These are phyloP conservation scores for Siniperca undulata DNA, from an alignment of 2,797 vertebrate species.

Conservation along the genomic window DNA sequence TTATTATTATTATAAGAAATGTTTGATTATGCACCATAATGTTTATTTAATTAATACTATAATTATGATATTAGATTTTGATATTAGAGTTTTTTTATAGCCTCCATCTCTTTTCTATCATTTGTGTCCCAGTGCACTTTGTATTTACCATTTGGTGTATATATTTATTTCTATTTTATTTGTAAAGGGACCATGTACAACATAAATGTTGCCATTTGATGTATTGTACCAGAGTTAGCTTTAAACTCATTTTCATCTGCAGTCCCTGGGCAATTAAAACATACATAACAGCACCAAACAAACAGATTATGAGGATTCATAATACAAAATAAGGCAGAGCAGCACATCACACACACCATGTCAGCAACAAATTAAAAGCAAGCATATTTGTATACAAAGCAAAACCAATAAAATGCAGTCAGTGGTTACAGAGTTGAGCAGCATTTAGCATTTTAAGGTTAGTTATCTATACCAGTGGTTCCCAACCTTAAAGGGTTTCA, in stretches of 20 bases:
- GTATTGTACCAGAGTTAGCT: background rate
- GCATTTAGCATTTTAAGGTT: no score
- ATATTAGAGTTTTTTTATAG: no score
- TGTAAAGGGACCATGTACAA: background rate
- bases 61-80: background rate
- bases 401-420: no score
- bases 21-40: background rate
- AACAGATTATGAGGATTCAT: background rate
- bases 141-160: background rate
- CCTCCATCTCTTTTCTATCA: background rate
- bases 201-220: background rate
- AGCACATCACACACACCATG: no score
- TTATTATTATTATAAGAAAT: background rate
- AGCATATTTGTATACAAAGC: no score
- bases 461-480: no score
- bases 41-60: background rate
- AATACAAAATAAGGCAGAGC: background rate
- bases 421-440: background rate
- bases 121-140: background rate
- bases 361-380: no score
- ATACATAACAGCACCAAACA: no score
- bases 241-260: background rate
- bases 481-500: background rate
- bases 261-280: no score
- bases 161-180: no score